Evolutionary conservation across 2,888 invertebrate genomes (phyloP), one percentile per base, ranked within the genome.

Genomic region (Cetonia aurata): DNA sequence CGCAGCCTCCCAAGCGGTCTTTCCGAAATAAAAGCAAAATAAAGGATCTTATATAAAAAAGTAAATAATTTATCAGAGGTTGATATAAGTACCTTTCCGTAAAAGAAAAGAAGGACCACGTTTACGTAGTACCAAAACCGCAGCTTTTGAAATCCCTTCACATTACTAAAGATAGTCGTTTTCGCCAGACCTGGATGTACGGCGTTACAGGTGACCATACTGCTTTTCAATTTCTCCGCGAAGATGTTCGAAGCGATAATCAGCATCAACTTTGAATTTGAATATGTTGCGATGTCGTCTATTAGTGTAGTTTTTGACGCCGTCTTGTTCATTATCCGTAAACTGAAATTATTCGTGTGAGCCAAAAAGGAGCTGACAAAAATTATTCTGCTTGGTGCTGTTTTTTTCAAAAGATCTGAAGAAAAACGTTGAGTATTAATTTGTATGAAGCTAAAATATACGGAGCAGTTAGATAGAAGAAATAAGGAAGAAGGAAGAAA

Each of bases 211-310:
- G 81, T 82, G 0, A 83, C 79, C 12, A 80, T 81, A 69, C 72
- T 75, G 15, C 76, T 78, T 67, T 75, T 77, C 9, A 84, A 72
- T 67, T 76, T 76, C 60, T 81, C 78, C 1, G 83, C 82, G 72
- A 84, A 81, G 50, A 80, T 81, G 70, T 80, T 81, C 8, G 83
- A 79, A 1, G 80, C 69, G 42, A 82, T 80, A 19, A 82, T 75
- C 67, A 79, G 80, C 69, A 82, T 82, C 8, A 82, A 71, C 73
- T 84, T 84, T 12, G 83, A 81, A 70, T 83, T 84, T 1, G 79
- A 79, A 69, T 82, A 83, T 33, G 78, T 77, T 31, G 77, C 69
- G 1, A 67, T 1, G 1, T 66, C 17, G 10, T 10, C 44, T 44
- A 44, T 1, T n/a, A 44, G 13, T 13, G 44, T 3, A 44, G 10